Evolutionary conservation across 2,113 vertebrate species (phyloP).

Genomic region (Brachyistius frenatus): DNA sequence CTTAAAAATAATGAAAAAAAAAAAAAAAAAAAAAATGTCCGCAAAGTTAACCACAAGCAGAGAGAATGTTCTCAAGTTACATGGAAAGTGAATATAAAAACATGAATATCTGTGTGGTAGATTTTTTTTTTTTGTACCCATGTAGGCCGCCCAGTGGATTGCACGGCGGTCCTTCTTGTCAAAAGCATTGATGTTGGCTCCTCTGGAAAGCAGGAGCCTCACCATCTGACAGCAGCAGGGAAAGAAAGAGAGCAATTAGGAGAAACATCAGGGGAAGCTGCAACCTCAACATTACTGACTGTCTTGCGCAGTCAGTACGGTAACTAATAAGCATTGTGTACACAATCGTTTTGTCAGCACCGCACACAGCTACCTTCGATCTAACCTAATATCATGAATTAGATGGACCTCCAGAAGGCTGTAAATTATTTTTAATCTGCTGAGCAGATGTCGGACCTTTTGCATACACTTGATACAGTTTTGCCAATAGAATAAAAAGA

Average conservation of each 20-base stretch:
- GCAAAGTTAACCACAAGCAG: background rate
- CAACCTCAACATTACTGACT: slow-evolving; percentile 10
- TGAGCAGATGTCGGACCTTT: background rate
- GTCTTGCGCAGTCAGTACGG: background rate
- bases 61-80: background rate
- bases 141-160: slow-evolving; percentile 98
- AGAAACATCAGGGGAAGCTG: slow-evolving; percentile 8
- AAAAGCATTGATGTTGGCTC: slow-evolving; percentile 99
- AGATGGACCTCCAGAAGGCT: background rate
- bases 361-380: background rate
- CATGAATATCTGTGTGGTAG: background rate
- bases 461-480: background rate
- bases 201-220: slow-evolving; percentile 95
- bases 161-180: slow-evolving; percentile 99
- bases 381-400: no score
- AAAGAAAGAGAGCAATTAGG: slow-evolving; percentile 5
- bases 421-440: background rate
- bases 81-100: background rate
- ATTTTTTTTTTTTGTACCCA: slow-evolving; percentile 86
- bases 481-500: background rate
- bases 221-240: slow-evolving; percentile 90
- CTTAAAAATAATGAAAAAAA: background rate
- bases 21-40: background rate
- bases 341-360: background rate
- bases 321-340: background rate